A percentile compares a stretch with the other conserved stretches of the same genome.
phyloP scores from a whole-genome alignment of 2,888 invertebrate genomes.

The Spilosoma lubricipeda region DNA sequence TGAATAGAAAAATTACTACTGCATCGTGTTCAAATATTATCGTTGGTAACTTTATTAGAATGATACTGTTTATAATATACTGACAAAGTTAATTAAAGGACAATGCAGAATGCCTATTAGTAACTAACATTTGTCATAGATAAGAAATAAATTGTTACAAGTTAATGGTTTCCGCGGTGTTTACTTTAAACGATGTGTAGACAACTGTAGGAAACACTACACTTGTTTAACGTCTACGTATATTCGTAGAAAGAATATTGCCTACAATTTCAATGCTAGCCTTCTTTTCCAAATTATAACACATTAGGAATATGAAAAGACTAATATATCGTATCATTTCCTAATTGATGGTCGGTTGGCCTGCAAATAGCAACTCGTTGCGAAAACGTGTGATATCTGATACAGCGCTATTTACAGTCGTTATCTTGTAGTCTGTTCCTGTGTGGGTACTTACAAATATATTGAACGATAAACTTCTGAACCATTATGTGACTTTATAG shows the following conservation, averaged over 20 bases:
- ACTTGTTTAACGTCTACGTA: background rate
- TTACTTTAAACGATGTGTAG: slow-evolving; percentile 13
- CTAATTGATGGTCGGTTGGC: slow-evolving; percentile 30
- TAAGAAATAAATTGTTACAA: slow-evolving; percentile 20
- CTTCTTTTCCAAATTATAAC: slow-evolving; percentile 5
- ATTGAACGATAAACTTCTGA: slow-evolving; percentile 54
- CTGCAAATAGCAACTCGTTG: slow-evolving; percentile 39
- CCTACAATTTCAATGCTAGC: background rate
- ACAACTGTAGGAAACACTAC: too few species aligned
- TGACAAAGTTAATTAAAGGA: slow-evolving; percentile 36
- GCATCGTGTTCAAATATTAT: slow-evolving; percentile 21
- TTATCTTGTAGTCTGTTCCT: slow-evolving; percentile 54
- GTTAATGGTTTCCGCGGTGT: slow-evolving; percentile 25
- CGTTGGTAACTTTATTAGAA: slow-evolving; percentile 15
- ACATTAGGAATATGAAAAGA: slow-evolving; percentile 21
- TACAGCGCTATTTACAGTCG: slow-evolving; percentile 49
- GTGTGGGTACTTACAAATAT: slow-evolving; percentile 33
- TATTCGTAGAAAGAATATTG: background rate
- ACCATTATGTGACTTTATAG: slow-evolving; percentile 44
- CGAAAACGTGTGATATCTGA: slow-evolving; percentile 43
- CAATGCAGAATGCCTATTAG: slow-evolving; percentile 27
- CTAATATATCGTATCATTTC: slow-evolving; percentile 34
- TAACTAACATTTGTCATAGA: slow-evolving; percentile 19
- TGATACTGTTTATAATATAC: slow-evolving; percentile 22
- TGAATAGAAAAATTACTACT: slow-evolving; percentile 4